phyloP scores from a whole-genome alignment of 2,113 vertebrate genomes.

The Toxotes chatareus region DNA sequence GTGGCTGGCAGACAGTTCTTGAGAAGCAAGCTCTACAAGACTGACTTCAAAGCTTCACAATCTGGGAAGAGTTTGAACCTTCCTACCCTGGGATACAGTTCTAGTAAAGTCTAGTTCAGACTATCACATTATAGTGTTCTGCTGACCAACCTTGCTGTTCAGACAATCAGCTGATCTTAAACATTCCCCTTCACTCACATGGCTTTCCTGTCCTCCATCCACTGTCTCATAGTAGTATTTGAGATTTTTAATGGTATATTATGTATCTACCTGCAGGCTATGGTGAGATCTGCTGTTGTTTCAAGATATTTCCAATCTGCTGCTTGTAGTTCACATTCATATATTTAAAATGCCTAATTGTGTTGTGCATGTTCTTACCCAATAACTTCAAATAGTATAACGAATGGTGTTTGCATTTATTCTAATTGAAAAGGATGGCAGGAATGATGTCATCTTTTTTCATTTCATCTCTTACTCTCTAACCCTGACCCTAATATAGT shows the following conservation, averaged over 20 bases:
- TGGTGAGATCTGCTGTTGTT: not conserved
- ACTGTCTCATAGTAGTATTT: not conserved
- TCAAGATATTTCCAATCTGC: not conserved
- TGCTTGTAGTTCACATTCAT: not conserved
- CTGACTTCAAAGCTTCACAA: not conserved
- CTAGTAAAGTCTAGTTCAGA: too few relatives aligned
- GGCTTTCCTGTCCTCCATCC: not conserved
- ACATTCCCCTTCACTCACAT: not conserved
- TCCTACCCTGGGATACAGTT: too few relatives aligned
- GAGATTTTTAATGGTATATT: not conserved
- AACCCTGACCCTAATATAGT: not conserved
- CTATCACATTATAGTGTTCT: not conserved
- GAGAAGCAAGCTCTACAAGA: not conserved
- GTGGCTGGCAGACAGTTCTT: not conserved
- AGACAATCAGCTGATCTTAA: not conserved
- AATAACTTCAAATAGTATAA: not conserved
- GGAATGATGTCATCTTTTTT: not conserved
- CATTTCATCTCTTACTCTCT: not conserved
- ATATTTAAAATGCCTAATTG: not conserved
- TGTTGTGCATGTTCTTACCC: not conserved
- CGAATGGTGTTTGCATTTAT: not conserved
- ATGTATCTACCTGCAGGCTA: not conserved
- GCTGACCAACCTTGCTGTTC: not conserved
- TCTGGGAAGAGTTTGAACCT: not conserved
- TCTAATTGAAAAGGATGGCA: not conserved